Base-by-base conservation (phyloP, 1,140 invertebrate genomes). In the Apolygus lucorum region DNA sequence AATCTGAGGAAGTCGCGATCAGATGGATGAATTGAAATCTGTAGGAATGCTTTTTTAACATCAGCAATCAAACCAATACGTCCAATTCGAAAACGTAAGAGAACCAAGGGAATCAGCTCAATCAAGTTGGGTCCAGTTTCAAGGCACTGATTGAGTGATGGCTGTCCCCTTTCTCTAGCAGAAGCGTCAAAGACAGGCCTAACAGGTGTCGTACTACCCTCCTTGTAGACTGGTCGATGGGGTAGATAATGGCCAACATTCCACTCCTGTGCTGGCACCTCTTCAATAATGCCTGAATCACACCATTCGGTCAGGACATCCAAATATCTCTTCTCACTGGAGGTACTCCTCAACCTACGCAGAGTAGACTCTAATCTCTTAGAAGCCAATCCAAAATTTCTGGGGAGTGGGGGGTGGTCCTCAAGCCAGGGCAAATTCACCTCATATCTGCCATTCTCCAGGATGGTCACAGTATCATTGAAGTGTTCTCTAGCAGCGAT, bases 211-310 rank as follows among this genome's bases (percentile, higher is more conserved):
- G 54, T 59, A 59, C 54, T 59, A 4, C 54, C 54, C 22, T 59
- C 54, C 54, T 59, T 59, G 13, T 11, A 4, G 22, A 59, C 54
- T 17, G 54, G 54, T 22, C 54, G 11, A 22, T 59, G 54, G 22
- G 54, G 54, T 14, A 59, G 22, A 59, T 14, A 59, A 59, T 59
- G 54, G 22, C 54, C n/a, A n/a, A n/a, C n/a, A n/a, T n/a, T n/a
- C n/a, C n/a, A n/a, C n/a, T n/a, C n/a, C n/a, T n/a, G n/a, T n/a
- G n/a, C n/a, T n/a, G n/a, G n/a, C n/a, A n/a, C n/a, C n/a, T n/a
- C n/a, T n/a, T n/a, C n/a, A n/a, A n/a, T n/a, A n/a, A n/a, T n/a
- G n/a, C n/a, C n/a, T n/a, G n/a, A n/a, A n/a, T n/a, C n/a, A n/a
- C n/a, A n/a, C n/a, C n/a, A n/a, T n/a, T n/a, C n/a, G n/a, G n/a